Percentiles rank a stretch among this genome's conserved stretches.
These are phyloP conservation scores for Rhopalosiphum maidis DNA, from an alignment of 1,140 invertebrate species.

Conservation along the genomic window DNA sequence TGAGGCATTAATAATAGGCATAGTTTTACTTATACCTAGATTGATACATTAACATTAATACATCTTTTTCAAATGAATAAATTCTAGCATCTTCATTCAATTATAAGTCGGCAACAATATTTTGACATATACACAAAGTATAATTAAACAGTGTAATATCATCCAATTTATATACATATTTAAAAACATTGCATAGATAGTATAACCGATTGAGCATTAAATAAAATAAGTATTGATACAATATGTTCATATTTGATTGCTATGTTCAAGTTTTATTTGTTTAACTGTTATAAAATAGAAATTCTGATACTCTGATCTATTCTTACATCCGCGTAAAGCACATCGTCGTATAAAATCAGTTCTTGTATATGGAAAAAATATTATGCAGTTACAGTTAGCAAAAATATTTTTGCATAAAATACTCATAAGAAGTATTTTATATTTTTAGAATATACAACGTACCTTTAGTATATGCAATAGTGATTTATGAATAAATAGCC, in stretches of 20 bases:
- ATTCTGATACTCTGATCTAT: not conserved
- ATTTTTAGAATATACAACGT: not conserved
- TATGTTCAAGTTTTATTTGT: not conserved
- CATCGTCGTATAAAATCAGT: not conserved
- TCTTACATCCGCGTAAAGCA: too few species aligned
- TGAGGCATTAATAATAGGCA: not conserved
- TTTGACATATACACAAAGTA: not conserved
- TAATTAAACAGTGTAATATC: not conserved
- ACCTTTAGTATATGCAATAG: not conserved
- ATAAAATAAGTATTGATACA: too few species aligned
- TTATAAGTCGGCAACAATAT: not conserved
- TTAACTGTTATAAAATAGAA: not conserved
- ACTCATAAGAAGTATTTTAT: not conserved
- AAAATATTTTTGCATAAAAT: not conserved
- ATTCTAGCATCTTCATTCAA: not conserved
- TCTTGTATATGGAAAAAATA: not conserved
- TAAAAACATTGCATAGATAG: not conserved
- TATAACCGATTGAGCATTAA: too few species aligned
- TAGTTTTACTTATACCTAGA: not conserved
- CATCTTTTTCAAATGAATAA: not conserved
- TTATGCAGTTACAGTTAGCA: not conserved
- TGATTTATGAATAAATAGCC: constrained; percentile 5
- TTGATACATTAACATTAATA: too few species aligned
- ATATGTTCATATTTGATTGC: not conserved
- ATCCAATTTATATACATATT: not conserved